Evolutionary conservation across 2,888 invertebrate genomes (phyloP), one percentile per base, ranked within the genome.

Genomic region (Noctua janthina): DNA sequence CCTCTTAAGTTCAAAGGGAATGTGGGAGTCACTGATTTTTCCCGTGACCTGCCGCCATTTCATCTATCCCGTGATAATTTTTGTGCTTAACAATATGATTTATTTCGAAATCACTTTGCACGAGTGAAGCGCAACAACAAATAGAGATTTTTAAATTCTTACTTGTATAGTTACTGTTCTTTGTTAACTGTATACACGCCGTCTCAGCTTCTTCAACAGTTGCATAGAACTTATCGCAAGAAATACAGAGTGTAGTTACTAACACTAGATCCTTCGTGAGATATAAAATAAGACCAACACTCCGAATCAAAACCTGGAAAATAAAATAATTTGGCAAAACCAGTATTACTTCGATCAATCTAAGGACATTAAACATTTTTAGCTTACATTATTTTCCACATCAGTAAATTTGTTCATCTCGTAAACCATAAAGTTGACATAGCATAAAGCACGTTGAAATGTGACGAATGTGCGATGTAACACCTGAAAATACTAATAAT

Each of bases 221-320:
- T 54, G 54, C 17, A 64, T 79, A 79, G 7, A 79, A 79, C 35
- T 46, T n/a, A 35, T 79, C 79, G 15, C 79, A 79, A 20, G 64
- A 17, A 10, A 64, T 35, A 46, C 79, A 64, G 15, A 70, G 69
- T 35, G 20, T 1, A n/a, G 15, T 54, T n/a, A 79, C 20, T 11
- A 79, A 10, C 8, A 81, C 0, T 2, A 90, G 39, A 56, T 91
- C 88, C 67, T 89, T 92, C 0, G 39, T 4, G 1, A 87, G 5
- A 90, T 87, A 91, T 11, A 83, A 29, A 17, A 78, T 17, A 29
- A 43, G 2, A 35, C 17, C 17, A 35, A 68, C 1, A 39, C 23
- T 35, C 3, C 17, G 49, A 29, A 79, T 1, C 39, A 29, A n/a
- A 23, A 8, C n/a, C 80, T 80, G 79, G 0, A 79, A 79, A 56